Conservation (phyloP, 53 echinoderm and acorn worm genomes). For the Echinometra lucunter region DNA sequence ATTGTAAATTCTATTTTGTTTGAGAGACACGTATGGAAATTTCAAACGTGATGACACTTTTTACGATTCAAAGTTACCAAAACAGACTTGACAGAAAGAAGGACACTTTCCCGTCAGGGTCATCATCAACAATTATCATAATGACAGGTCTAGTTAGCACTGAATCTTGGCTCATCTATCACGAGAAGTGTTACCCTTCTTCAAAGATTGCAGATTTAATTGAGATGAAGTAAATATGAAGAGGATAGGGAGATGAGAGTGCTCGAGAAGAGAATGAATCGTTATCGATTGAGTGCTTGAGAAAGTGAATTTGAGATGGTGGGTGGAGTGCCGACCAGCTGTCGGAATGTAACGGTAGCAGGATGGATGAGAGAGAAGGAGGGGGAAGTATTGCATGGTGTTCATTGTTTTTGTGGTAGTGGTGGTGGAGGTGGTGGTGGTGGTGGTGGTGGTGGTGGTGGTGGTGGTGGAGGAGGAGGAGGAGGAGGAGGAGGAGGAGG, state of each 20-base stretch:
- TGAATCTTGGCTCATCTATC: constrained; percentile 17
- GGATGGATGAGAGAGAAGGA: neutral
- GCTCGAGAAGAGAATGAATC: neutral
- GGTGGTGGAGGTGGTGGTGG: neutral
- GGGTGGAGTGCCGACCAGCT: constrained; percentile 47
- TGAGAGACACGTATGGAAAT: neutral
- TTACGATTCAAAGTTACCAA: neutral
- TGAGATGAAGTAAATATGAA: constrained; percentile 25
- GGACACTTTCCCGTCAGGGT: neutral
- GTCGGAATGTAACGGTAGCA: constrained; percentile 23
- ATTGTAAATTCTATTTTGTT: neutral
- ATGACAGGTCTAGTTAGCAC: constrained; percentile 13
- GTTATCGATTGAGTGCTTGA: constrained; percentile 52
- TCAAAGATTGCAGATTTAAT: neutral
- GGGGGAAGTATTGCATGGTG: neutral
- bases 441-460: neutral
- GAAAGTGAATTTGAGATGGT: constrained; percentile 17
- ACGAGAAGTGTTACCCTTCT: neutral
- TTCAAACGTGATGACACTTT: neutral
- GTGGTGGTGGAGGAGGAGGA: neutral
- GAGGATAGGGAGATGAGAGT: constrained; percentile 19
- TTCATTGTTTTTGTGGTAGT: neutral
- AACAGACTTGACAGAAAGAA: neutral
- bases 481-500: neutral
- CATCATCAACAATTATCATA: neutral